Conservation (phyloP, 1,140 invertebrate genomes). For the Drosophila aff. region DNA sequence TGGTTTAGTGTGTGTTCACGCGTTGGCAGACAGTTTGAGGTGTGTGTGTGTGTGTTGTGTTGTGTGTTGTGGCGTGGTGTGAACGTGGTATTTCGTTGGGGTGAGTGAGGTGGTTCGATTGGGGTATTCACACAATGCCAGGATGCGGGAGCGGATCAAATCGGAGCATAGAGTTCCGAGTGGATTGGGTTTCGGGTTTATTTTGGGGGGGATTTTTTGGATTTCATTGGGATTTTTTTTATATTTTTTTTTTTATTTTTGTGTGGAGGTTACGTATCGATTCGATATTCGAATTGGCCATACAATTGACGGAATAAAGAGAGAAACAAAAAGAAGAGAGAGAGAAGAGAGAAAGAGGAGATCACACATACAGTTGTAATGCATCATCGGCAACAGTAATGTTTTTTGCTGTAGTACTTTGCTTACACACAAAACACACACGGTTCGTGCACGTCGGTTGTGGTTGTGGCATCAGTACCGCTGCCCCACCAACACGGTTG, state of each 20-base stretch:
- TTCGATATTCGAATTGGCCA: slow-evolving; percentile 57
- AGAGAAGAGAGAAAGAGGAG: slow-evolving; percentile 82
- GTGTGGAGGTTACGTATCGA: slow-evolving; percentile 41
- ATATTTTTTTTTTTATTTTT: slow-evolving; percentile 13
- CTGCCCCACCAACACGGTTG: slow-evolving; percentile 45
- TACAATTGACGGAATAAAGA: slow-evolving; percentile 78
- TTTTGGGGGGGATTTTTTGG: slow-evolving; percentile 5
- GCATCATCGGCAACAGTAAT: slow-evolving; percentile 79
- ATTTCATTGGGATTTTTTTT: not conserved
- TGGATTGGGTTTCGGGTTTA: slow-evolving; percentile 28
- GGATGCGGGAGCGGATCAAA: slow-evolving; percentile 32
- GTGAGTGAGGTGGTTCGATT: slow-evolving; percentile 39
- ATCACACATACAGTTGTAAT: slow-evolving; percentile 84
- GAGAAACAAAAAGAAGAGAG: slow-evolving; percentile 83
- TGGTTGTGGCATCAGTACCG: slow-evolving; percentile 46
- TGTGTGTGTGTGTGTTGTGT: slow-evolving; percentile 30
- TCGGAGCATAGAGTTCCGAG: slow-evolving; percentile 26
- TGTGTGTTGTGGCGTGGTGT: slow-evolving; percentile 6
- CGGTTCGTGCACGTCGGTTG: slow-evolving; percentile 68
- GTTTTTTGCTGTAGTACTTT: slow-evolving; percentile 69
- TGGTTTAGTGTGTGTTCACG: slow-evolving; percentile 75
- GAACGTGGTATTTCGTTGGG: slow-evolving; percentile 20
- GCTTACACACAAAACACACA: slow-evolving; percentile 78
- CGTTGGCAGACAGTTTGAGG: slow-evolving; percentile 41
- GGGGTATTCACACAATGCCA: slow-evolving; percentile 33